Evolutionary conservation across 2,888 invertebrate species (phyloP), one percentile per base, ranked within the genome.

Genomic region (Agonopterix subpropinquella): DNA sequence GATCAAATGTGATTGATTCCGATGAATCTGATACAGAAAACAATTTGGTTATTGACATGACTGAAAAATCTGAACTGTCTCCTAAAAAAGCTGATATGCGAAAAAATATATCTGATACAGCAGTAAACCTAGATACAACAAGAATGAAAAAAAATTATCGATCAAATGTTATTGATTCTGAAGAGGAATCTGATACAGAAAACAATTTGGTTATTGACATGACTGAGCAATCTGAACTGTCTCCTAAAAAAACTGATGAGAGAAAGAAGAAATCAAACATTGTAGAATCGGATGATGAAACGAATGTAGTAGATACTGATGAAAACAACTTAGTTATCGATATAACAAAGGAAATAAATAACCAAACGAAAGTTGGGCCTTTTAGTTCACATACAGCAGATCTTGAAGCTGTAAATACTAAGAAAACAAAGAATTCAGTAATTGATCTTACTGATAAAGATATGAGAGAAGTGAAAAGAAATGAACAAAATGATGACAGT

Each of bases 1-100:
- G 49, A 53, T 57, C 60, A 28, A 59, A 69, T 57, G 54, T 64
- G 2, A 64, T 64, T 47, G 64, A 62, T 54, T 61, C 62, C 9
- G 62, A 64, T 54, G 73, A 77, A 42, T 52, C 56, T n/a, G 37
- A 8, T 15, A 15, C 2, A 36, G 36, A 28, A 36, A 36, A 35
- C 10, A 43, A 42, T 42, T 13, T 8, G 9, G 41, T 47, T 5
- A 47, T 47, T 36, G 47, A 43, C 18, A 43, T 43, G 11, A 46
- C 44, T 13, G 36, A 44, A 36, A 11, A 44, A 45, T 4, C 18
- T 18, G 18, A 18, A 18, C 18, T 18, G 2, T 18, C 18, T 18
- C 18, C 28, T 8, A 37, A 56, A 9, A 15, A 43, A 9, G 15
- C 8, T 8, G 18, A 1, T 18, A 43, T 4, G 44, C 18, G 4